Evolutionary conservation across 2,888 invertebrate species (phyloP).

Genomic region (Hemaris fuciformis): DNA sequence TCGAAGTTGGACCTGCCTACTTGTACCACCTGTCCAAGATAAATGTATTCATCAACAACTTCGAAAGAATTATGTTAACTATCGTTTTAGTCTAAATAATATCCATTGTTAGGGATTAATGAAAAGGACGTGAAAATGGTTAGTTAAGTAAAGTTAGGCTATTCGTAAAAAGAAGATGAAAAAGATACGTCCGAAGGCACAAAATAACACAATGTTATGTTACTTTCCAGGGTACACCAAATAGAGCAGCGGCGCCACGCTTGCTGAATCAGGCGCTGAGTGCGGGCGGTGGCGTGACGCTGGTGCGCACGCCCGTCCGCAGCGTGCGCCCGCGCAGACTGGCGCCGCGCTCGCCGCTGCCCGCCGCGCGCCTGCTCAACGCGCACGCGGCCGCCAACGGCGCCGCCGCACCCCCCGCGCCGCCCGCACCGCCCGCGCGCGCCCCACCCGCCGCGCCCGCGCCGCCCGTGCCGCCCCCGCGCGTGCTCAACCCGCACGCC

Average conservation of each 20-base stretch:
- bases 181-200: too few species aligned
- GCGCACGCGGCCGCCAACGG: slow-evolving; percentile 18
- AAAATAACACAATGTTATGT: too few species aligned
- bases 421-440: neutral
- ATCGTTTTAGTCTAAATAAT: too few species aligned
- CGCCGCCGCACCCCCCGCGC: neutral
- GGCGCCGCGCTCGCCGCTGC: slow-evolving; percentile 38
- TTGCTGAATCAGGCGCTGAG: slow-evolving; percentile 61
- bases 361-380: slow-evolving; percentile 33
- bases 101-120: too few species aligned
- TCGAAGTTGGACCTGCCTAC: too few species aligned
- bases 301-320: slow-evolving; percentile 57
- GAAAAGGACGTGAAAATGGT: too few species aligned
- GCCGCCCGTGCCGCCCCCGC: slow-evolving; percentile 41
- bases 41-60: too few species aligned
- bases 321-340: slow-evolving; percentile 49
- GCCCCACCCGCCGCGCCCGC: slow-evolving; percentile 32
- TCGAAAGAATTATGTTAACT: too few species aligned
- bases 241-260: slow-evolving; percentile 53
- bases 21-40: too few species aligned
- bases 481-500: slow-evolving; percentile 63
- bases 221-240: slow-evolving; percentile 51
- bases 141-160: too few species aligned
- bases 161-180: too few species aligned
- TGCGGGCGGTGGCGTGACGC: slow-evolving; percentile 45